These are phyloP conservation scores for Papilio elwesi DNA, from an alignment of 2,888 invertebrate species.

Conservation along the genomic window DNA sequence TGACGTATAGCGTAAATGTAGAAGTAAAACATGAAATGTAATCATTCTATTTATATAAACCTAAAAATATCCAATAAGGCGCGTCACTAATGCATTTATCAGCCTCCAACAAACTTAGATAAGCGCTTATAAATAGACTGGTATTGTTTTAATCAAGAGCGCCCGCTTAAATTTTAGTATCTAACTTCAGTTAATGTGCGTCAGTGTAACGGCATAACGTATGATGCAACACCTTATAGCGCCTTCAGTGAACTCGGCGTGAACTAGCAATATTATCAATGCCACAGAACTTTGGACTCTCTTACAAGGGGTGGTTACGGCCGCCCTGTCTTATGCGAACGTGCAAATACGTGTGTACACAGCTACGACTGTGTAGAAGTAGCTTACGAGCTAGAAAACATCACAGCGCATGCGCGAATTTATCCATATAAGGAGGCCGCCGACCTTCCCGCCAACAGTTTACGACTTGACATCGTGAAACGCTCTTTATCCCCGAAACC, in stretches of 20 bases:
- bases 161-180: slow-evolving; percentile 26
- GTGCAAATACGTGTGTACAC: slow-evolving; percentile 55
- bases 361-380: no score
- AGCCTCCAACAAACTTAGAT: slow-evolving; percentile 3
- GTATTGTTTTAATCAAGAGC: slow-evolving; percentile 10
- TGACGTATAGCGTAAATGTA: background rate
- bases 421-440: slow-evolving; percentile 60
- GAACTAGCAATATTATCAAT: slow-evolving; percentile 3
- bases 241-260: slow-evolving; percentile 19
- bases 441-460: slow-evolving; percentile 61
- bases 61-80: background rate
- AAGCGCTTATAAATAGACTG: slow-evolving; percentile 29
- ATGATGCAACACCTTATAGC: slow-evolving; percentile 28
- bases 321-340: slow-evolving; percentile 45
- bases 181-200: slow-evolving; percentile 32
- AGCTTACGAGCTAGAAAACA: slow-evolving; percentile 52
- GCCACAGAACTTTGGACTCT: slow-evolving; percentile 30
- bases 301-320: slow-evolving; percentile 19
- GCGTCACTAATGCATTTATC: background rate
- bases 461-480: slow-evolving; percentile 60
- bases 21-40: slow-evolving; percentile 3
- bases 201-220: slow-evolving; percentile 31
- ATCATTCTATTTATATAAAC: slow-evolving; percentile 14
- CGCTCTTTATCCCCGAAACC: slow-evolving; percentile 54
- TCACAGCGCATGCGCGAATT: slow-evolving; percentile 66